Conservation (phyloP, 2,888 invertebrate genomes). For the Mythimna lalbum region DNA sequence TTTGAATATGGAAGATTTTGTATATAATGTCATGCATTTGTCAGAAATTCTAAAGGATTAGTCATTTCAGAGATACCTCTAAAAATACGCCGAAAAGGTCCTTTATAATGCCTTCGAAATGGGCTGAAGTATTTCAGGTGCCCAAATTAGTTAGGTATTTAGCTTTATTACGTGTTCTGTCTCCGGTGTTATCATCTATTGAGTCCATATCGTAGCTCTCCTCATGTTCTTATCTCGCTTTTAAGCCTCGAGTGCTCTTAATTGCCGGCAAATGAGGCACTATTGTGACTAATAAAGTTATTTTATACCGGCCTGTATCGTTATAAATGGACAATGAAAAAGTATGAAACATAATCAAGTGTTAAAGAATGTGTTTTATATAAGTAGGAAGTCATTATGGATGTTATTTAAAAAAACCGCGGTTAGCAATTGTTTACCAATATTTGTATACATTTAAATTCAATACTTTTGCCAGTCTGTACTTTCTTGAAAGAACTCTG, state of each 20-base stretch:
- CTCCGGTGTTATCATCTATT: constrained; percentile 4
- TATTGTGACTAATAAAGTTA: not conserved
- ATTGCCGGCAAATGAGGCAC: constrained; percentile 7
- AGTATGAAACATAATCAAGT: not conserved
- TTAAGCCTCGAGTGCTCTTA: not conserved
- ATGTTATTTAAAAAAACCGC: constrained; percentile 13
- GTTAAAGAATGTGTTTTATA: not conserved
- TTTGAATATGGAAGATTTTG: not conserved
- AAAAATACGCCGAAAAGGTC: not conserved
- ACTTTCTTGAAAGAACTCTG: not conserved
- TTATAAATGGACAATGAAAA: not conserved
- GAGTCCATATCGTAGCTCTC: not conserved
- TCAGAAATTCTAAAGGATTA: not conserved
- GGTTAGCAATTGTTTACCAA: constrained; percentile 3
- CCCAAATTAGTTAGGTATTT: not conserved
- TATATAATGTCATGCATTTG: not conserved
- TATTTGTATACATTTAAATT: constrained; percentile 5
- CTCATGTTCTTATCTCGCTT: constrained; percentile 14
- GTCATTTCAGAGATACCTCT: not conserved
- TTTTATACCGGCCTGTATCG: not conserved
- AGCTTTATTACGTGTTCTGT: constrained; percentile 1
- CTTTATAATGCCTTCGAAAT: not conserved
- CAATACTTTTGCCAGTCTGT: not conserved
- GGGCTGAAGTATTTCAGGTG: not conserved
- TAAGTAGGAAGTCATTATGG: constrained; percentile 1